These are phyloP conservation scores for Acanthopagrus latus DNA, from an alignment of 2,797 vertebrate genomes.

Conservation along the genomic window DNA sequence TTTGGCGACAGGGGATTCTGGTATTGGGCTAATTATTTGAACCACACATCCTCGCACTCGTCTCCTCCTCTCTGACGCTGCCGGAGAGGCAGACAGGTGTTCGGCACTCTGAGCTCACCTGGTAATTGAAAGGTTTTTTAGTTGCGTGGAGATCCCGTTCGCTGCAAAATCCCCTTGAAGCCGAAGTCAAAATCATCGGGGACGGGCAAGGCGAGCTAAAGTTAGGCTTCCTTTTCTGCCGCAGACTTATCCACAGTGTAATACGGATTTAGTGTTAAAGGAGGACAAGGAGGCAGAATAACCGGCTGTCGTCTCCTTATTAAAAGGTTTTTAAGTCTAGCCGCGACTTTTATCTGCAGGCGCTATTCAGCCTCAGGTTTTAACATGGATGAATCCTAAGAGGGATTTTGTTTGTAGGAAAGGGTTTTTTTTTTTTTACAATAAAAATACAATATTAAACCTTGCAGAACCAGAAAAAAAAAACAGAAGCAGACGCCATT, in stretches of 20 bases:
- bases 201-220: constrained; percentile 42
- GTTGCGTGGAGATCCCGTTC: constrained; percentile 41
- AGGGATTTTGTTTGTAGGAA: constrained; percentile 41
- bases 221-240: constrained; percentile 55
- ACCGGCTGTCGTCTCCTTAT: constrained; percentile 40
- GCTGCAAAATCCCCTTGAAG: constrained; percentile 51
- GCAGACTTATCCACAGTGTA: constrained; percentile 50
- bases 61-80: constrained; percentile 48
- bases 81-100: constrained; percentile 46
- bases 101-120: constrained; percentile 57
- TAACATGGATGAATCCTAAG: constrained; percentile 26
- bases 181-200: constrained; percentile 55
- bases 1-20: constrained; percentile 74
- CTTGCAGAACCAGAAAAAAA: not conserved
- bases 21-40: constrained; percentile 80
- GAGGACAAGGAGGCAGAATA: constrained; percentile 57
- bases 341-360: constrained; percentile 25
- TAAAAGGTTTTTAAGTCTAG: constrained; percentile 49
- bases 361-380: constrained; percentile 36
- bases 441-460: constrained; percentile 9
- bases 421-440: no score
- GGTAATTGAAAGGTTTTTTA: constrained; percentile 59
- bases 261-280: constrained; percentile 62
- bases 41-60: constrained; percentile 48
- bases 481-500: not conserved